A percentile compares a stretch with the other conserved stretches of the same genome.
These are phyloP conservation scores for Micrasema minimum DNA, from an alignment of 1,140 invertebrate genomes.

Conservation along the genomic window DNA sequence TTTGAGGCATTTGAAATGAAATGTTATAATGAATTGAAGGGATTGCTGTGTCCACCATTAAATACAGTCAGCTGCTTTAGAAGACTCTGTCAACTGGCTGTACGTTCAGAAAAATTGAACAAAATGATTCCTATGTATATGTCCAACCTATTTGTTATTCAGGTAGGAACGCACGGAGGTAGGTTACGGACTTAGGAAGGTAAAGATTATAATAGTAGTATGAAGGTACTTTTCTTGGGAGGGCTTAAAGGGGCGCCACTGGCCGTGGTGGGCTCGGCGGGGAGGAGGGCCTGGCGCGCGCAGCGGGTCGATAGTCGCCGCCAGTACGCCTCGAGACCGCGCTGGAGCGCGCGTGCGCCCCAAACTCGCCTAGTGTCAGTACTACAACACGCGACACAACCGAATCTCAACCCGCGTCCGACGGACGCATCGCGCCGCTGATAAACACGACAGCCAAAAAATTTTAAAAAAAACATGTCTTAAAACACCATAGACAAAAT, in stretches of 20 bases:
- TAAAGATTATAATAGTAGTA: too few species aligned
- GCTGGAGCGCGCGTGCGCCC: constrained; percentile 34
- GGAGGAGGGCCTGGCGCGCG: constrained; percentile 25
- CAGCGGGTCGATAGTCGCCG: constrained; percentile 30
- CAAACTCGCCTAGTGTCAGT: not conserved
- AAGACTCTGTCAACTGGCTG: too few species aligned
- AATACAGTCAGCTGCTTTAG: too few species aligned
- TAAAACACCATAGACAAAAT: constrained; percentile 1
- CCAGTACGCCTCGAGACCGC: constrained; percentile 35
- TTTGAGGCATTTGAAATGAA: too few species aligned
- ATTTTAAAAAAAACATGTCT: constrained; percentile 30
- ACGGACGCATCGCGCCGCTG: constrained; percentile 10
- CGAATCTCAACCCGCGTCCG: constrained; percentile 18
- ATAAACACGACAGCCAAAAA: constrained; percentile 8
- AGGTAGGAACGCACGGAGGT: too few species aligned
- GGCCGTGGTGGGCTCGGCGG: constrained; percentile 6
- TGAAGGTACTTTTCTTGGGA: not conserved
- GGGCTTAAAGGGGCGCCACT: constrained; percentile 10
- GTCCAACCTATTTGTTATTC: too few species aligned
- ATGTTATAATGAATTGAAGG: too few species aligned
- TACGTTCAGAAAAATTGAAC: too few species aligned
- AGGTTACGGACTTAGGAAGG: too few species aligned
- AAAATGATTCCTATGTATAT: too few species aligned
- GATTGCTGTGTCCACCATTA: too few species aligned
- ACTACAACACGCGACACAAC: constrained; percentile 26